Evolutionary conservation across 2,797 vertebrate genomes (phyloP), one percentile per base, ranked within the genome.

Genomic region (Amniataba percoides): DNA sequence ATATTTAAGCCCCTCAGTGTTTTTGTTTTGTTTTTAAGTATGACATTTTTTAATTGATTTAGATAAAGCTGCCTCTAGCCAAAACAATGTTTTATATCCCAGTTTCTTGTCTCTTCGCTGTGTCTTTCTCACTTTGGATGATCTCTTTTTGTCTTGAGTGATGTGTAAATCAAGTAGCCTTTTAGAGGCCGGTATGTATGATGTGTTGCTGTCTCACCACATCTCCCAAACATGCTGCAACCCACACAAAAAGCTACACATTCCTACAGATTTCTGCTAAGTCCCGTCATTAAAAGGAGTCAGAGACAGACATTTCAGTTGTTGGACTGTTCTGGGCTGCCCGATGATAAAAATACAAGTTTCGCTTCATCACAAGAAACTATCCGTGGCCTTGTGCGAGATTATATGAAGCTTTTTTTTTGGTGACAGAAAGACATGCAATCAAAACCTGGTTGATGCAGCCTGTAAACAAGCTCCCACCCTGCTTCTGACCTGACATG

Each of bases 31-130:
- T 82, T 87, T 86, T 80, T 60, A 70, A 80, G 74, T 58, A 49
- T 82, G 71, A 72, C 82, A 74, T 81, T 83, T 80, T 89, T 83
- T 59, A 89, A 87, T 90, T 83, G 84, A 88, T 87, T 84, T 76
- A 80, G 79, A 86, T 87, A 58, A 85, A 88, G 72, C 64, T 14
- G 74, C 91, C 78, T 71, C n/a, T 11, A 74, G 88, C 83, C 77
- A 80, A 82, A 91, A 89, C 77, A 87, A 16, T 64, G 55, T 46
- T 78, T 77, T 42, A 52, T 76, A 58, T 34, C 77, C 19, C 40
- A 11, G 39, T 71, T 81, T 78, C 23, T 73, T 62, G 49, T 76
- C 36, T 51, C 52, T 58, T 71, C 72, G 34, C 71, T 48, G 39
- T 79, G 14, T 73, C 67, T 72, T 39, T 74, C 65, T 81, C 69